Percentiles rank a stretch among this genome's conserved stretches.
These are phyloP conservation scores for Rhagium mordax DNA, from an alignment of 2,888 invertebrate species.

Conservation along the genomic window DNA sequence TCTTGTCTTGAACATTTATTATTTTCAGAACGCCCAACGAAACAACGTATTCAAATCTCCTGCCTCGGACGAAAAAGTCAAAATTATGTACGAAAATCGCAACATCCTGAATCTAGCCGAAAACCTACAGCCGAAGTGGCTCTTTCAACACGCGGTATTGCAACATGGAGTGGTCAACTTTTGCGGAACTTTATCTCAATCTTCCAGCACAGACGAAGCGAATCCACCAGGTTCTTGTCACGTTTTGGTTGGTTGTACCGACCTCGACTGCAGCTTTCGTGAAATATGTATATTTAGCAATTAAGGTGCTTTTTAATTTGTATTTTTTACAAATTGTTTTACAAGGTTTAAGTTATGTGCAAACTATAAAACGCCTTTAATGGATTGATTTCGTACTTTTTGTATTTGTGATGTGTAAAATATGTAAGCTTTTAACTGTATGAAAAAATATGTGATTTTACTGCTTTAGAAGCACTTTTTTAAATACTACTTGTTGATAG, in stretches of 20 bases:
- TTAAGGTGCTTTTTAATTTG: neutral
- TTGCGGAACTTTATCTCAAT: slow-evolving; percentile 52
- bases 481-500: neutral
- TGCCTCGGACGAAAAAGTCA: neutral
- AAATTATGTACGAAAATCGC: slow-evolving; percentile 44
- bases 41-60: no score
- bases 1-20: no score
- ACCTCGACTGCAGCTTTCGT: slow-evolving; percentile 38
- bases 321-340: slow-evolving; percentile 14
- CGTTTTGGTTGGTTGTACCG: slow-evolving; percentile 26
- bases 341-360: neutral
- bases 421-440: neutral
- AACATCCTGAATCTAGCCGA: slow-evolving; percentile 48
- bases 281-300: slow-evolving; percentile 37
- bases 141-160: slow-evolving; percentile 30
- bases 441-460: no score
- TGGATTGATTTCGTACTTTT: neutral
- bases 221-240: slow-evolving; percentile 12
- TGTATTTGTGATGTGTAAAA: neutral
- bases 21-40: no score
- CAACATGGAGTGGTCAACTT: slow-evolving; percentile 36
- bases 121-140: slow-evolving; percentile 35
- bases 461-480: no score
- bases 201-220: slow-evolving; percentile 40
- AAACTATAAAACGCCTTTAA: neutral